Percentiles rank a stretch among this genome's conserved stretches.
These are phyloP conservation scores for Rhinogobius similis DNA, from an alignment of 2,113 vertebrate genomes.

Conservation along the genomic window DNA sequence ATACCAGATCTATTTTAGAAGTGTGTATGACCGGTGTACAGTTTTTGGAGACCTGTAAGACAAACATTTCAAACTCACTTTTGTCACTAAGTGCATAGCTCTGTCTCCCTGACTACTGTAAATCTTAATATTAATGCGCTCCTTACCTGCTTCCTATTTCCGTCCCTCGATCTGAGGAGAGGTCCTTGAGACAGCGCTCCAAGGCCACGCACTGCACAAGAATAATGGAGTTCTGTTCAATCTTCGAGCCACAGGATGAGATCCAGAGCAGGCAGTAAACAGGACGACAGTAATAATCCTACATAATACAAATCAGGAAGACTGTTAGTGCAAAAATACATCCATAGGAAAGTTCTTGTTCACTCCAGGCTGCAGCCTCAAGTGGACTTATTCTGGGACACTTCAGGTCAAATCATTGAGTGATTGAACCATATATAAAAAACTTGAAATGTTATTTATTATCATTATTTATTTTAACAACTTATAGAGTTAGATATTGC, in stretches of 20 bases:
- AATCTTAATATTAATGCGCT: neutral
- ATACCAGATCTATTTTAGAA: neutral
- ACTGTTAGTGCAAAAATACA: neutral
- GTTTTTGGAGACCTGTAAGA: neutral
- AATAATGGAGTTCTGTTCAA: neutral
- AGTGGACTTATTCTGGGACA: neutral
- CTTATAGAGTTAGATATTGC: too few species aligned
- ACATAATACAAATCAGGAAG: neutral
- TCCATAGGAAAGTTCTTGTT: neutral
- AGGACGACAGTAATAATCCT: neutral
- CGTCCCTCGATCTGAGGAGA: neutral
- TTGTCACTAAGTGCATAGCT: too few species aligned
- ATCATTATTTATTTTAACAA: too few species aligned
- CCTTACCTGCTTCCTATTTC: neutral
- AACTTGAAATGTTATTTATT: too few species aligned
- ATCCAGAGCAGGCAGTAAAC: neutral
- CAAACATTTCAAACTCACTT: too few species aligned
- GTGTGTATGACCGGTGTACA: neutral
- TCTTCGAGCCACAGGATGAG: neutral
- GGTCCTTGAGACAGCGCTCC: neutral
- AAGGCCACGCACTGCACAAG: neutral
- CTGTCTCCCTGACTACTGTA: neutral
- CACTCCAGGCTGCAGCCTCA: neutral
- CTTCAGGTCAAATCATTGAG: neutral
- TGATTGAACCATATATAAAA: too few species aligned